These are phyloP conservation scores for Ahaetulla prasina DNA, from an alignment of 2,113 vertebrate species.

Conservation along the genomic window DNA sequence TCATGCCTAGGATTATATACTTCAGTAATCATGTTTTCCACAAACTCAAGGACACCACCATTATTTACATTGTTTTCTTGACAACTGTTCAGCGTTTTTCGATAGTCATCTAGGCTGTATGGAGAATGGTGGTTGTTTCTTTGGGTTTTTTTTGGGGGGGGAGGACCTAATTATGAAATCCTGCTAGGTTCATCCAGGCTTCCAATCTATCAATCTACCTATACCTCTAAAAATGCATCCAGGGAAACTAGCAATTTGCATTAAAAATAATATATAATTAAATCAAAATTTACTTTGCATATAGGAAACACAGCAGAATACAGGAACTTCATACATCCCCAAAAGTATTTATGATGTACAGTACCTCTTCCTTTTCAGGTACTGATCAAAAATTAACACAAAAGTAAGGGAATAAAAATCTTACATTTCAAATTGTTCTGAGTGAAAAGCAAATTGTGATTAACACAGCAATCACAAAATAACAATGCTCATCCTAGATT, in stretches of 20 bases:
- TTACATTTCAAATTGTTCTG: neutral
- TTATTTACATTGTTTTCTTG: neutral
- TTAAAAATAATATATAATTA: neutral
- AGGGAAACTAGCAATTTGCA: neutral
- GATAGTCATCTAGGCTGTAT: neutral
- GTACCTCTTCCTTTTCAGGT: neutral
- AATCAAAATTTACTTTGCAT: neutral
- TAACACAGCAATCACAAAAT: neutral
- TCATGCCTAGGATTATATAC: neutral
- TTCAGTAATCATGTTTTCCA: neutral
- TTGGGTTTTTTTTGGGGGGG: too few species aligned
- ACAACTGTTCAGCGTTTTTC: neutral
- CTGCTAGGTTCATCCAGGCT: neutral
- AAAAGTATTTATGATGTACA: neutral
- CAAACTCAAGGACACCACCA: neutral
- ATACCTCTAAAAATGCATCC: neutral
- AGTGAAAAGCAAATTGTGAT: neutral
- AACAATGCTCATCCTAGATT: neutral
- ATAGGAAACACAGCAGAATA: neutral
- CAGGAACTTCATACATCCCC: neutral
- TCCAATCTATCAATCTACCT: neutral
- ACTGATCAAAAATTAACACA: neutral
- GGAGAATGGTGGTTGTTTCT: too few species aligned
- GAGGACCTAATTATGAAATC: neutral
- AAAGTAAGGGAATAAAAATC: neutral